These are phyloP conservation scores for Eupithecia pulchellata DNA, from an alignment of 2,888 invertebrate genomes.

Conservation along the genomic window DNA sequence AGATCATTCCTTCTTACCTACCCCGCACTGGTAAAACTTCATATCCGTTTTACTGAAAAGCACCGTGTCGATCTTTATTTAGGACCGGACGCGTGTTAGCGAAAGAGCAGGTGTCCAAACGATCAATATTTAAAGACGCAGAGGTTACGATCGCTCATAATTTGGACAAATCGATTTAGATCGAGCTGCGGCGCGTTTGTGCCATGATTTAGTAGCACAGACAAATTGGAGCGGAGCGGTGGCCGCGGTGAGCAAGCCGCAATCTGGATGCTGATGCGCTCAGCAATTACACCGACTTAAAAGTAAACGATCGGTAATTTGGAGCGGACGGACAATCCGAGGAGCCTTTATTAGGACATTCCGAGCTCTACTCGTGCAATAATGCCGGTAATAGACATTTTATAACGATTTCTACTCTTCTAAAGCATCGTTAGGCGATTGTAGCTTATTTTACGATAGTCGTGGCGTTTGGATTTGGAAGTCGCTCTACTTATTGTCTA, in stretches of 20 bases:
- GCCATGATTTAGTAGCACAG: constrained; percentile 80
- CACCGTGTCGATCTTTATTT: constrained; percentile 25
- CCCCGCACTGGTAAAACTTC: background rate
- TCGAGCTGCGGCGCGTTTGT: constrained; percentile 81
- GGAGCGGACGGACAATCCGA: constrained; percentile 65
- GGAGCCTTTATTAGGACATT: constrained; percentile 57
- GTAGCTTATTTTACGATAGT: constrained; percentile 31
- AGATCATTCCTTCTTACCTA: background rate
- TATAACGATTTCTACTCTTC: constrained; percentile 34
- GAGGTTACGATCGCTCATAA: constrained; percentile 63
- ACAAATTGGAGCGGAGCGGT: constrained; percentile 74
- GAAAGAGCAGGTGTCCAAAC: constrained; percentile 60
- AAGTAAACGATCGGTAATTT: constrained; percentile 78
- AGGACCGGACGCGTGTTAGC: constrained; percentile 42
- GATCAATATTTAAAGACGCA: constrained; percentile 71
- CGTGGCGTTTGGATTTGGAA: constrained; percentile 27
- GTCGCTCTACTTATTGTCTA: constrained; percentile 32
- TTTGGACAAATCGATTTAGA: constrained; percentile 84
- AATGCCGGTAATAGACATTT: constrained; percentile 40
- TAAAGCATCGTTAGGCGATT: constrained; percentile 28
- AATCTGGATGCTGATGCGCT: constrained; percentile 71
- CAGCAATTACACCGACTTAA: constrained; percentile 78
- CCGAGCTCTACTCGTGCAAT: constrained; percentile 41
- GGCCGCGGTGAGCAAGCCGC: constrained; percentile 48
- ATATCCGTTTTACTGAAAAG: constrained; percentile 10